Base-by-base conservation (phyloP, 2,888 invertebrate species). In the Taenaris catops region DNA sequence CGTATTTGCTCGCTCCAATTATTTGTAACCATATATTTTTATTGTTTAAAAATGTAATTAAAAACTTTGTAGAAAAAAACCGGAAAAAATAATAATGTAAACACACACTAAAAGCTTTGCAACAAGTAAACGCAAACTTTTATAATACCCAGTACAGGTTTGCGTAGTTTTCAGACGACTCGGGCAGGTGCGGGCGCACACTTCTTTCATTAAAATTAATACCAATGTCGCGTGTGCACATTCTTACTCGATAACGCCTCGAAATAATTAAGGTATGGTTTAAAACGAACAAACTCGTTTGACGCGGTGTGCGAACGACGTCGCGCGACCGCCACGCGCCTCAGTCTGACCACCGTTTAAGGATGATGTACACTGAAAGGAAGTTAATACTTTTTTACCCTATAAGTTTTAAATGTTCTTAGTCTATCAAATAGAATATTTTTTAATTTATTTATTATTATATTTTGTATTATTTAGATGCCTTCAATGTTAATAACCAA, bases 181-280 rank as follows among this genome's bases (percentile, higher is more conserved):
- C 53, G 57, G 68, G 84, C 84, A 86, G 84, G 84, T 86, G 84
- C 63, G 58, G 59, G 60, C 78, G 83, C 83, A 76, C 84, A 84
- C 84, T 84, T 83, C 83, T 80, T 83, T 80, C 84, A 84, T 84
- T 86, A 83, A 83, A 83, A 86, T 84, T 86, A 84, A 86, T 86
- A 84, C 83, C 81, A 73, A 80, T 84, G 84, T 86, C 84, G 84
- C 84, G 84, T 81, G 83, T 81, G 78, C 80, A 78, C 83, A 86
- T 86, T 86, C 84, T 83, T 86, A 81, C 81, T 69, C 76, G 84
- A 84, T 84, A 86, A 83, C 84, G 84, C 84, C 80, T 80, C 64
- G 63, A 48, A 64, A 81, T 83, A 86, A 86, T 84, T 84, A 86
- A 84, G 80, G 79, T 65, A 69, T 66, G 76, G 68, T 66, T 75